Evolutionary conservation across 2,888 invertebrate species (phyloP), one percentile per base, ranked within the genome.

Genomic region (Capitulum mitella): DNA sequence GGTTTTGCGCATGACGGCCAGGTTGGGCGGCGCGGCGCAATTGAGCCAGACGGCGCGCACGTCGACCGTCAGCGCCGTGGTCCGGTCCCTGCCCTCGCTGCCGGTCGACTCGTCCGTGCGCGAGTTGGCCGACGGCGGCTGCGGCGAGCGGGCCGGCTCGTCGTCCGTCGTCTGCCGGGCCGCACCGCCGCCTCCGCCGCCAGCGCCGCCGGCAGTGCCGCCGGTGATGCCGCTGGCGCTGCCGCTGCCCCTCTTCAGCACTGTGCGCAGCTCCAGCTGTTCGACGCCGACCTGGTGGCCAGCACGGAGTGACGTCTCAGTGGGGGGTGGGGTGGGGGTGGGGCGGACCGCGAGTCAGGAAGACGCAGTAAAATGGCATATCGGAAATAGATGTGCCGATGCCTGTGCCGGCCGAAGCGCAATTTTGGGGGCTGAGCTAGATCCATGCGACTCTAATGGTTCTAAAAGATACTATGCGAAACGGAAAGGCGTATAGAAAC

Each of bases 11-110:
- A 96, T 96, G 77, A 96, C 96, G 0, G 97, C 95, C 1, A 95
- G 94, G 81, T 95, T 90, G 0, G 97, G 97, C 0, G 98, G 97
- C 0, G 98, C 97, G 10, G 98, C 97, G 87, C 98, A 98, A 85
- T 97, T 97, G 84, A 98, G 95, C 97, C 97, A 98, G 75, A 96
- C 93, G 0, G 93, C 91, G 85, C 93, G 93, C 79, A 98, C 87
- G 84, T 97, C 94, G 78, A 97, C 92, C 2, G 70, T 70, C 32
- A 81, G 80, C 16, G 80, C 80, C 3, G 81, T 79, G 43, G 77
- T 79, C 32, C 77, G 70, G 26, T 70, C 64, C n/a, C 40, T 77
- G 40, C 75, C 58, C 75, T 79, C 76, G 40, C 78, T 79, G 76
- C 58, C 79, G 37, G 76, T 48, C 32, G 78, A 78, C 48, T 61